Percentiles rank a stretch among this genome's conserved stretches.
phyloP scores from a whole-genome alignment of 35 echinoderm and acorn worm species.

The Lytechinus variegatus region DNA sequence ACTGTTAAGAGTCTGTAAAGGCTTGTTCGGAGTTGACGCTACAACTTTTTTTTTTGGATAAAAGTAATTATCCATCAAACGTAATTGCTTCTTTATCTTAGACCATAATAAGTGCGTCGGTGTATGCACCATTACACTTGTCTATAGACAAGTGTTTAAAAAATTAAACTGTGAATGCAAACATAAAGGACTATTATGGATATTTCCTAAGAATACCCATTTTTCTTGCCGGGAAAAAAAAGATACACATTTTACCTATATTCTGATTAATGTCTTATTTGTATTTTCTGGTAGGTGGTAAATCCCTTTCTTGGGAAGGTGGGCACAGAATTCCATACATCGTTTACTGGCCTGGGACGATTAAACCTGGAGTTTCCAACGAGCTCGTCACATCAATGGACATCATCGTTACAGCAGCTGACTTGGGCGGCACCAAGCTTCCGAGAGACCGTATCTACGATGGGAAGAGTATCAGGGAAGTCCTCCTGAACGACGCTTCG shows the following conservation, averaged over 20 bases:
- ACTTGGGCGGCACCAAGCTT: not conserved
- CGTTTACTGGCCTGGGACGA: slow-evolving; percentile 55
- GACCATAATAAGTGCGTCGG: too few species aligned
- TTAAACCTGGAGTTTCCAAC: slow-evolving; percentile 41
- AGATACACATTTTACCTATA: not conserved
- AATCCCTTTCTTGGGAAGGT: slow-evolving; percentile 59
- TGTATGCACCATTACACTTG: too few species aligned
- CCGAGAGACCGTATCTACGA: slow-evolving; percentile 27
- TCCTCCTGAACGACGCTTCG: not conserved
- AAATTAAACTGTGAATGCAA: not conserved
- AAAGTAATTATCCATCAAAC: too few species aligned
- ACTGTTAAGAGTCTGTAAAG: too few species aligned
- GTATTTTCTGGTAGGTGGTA: not conserved
- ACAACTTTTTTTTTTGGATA: too few species aligned
- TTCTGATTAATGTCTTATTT: not conserved
- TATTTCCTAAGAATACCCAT: not conserved
- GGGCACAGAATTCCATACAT: slow-evolving; percentile 52
- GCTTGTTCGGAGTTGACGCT: too few species aligned
- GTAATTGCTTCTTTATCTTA: too few species aligned
- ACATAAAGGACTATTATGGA: not conserved
- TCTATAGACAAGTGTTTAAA: not conserved
- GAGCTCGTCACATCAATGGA: slow-evolving; percentile 56
- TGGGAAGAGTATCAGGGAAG: slow-evolving; percentile 43
- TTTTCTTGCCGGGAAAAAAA: not conserved
- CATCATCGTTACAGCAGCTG: slow-evolving; percentile 49